These are phyloP conservation scores for Liolophura sinensis DNA, from an alignment of 1,140 invertebrate species.

Conservation along the genomic window DNA sequence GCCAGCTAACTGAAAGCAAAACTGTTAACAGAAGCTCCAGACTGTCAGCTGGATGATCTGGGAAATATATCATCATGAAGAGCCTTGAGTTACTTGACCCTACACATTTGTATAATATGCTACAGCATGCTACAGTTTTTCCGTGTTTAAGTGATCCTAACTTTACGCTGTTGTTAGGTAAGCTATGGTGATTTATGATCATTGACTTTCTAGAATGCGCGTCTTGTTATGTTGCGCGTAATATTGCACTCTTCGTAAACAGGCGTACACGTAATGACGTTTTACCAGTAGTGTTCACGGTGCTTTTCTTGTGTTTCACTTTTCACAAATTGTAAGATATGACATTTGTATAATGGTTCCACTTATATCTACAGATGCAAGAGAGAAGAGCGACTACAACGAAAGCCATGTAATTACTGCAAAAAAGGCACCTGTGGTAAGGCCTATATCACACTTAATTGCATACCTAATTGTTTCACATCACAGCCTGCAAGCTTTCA, in stretches of 20 bases:
- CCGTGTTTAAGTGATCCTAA: conserved; percentile 53
- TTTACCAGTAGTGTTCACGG: no score
- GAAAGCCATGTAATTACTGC: conserved; percentile 57
- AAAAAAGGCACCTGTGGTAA: conserved; percentile 52
- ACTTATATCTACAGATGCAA: conserved; percentile 44
- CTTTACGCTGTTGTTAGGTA: conserved; percentile 54
- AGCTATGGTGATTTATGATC: conserved; percentile 8
- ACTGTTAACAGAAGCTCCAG: no score
- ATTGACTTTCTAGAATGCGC: neutral
- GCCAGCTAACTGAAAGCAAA: no score
- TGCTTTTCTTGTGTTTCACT: no score
- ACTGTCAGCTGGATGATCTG: no score
- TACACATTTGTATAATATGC: conserved; percentile 51
- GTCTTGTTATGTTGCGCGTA: no score
- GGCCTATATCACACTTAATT: conserved; percentile 1
- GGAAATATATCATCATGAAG: conserved; percentile 16
- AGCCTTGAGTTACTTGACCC: conserved; percentile 46
- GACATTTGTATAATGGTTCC: neutral
- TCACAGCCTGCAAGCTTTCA: no score
- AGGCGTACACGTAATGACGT: no score
- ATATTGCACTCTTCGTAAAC: no score
- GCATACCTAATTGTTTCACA: no score
- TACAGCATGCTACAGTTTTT: conserved; percentile 48
- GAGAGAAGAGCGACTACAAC: conserved; percentile 53
- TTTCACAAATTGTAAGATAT: neutral